A percentile compares a stretch with the other conserved stretches of the same genome.
phyloP scores from a whole-genome alignment of 2,888 invertebrate genomes.

The Eupithecia inturbata region DNA sequence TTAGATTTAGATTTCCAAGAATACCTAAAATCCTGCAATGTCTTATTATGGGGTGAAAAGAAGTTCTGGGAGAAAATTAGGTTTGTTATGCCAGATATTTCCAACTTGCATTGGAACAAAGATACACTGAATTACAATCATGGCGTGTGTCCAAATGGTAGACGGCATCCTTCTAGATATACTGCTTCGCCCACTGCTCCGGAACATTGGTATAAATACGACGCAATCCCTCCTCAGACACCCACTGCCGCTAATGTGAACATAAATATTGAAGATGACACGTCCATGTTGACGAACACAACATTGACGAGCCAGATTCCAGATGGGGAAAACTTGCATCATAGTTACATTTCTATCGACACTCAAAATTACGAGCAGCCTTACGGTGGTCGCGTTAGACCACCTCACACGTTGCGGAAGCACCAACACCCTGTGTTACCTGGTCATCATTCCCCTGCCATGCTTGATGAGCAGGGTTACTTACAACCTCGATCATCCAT shows the following conservation, averaged over 20 bases:
- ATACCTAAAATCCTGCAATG: conserved; percentile 88
- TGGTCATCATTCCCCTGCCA: conserved; percentile 73
- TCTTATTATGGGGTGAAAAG: conserved; percentile 91
- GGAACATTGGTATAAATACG: conserved; percentile 89
- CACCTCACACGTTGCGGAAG: conserved; percentile 77
- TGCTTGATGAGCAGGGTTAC: conserved; percentile 82
- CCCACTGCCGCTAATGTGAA: conserved; percentile 80
- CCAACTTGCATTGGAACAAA: conserved; percentile 86
- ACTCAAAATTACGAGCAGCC: conserved; percentile 82
- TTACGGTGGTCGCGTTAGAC: conserved; percentile 76
- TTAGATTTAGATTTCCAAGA: conserved; percentile 90
- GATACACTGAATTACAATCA: conserved; percentile 82
- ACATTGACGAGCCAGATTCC: conserved; percentile 86
- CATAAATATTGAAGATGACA: conserved; percentile 84
- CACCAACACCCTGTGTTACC: conserved; percentile 67
- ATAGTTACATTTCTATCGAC: conserved; percentile 88
- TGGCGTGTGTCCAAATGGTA: conserved; percentile 81
- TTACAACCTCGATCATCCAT: conserved; percentile 81
- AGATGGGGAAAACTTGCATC: conserved; percentile 86
- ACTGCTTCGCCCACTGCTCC: conserved; percentile 89
- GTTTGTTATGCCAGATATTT: conserved; percentile 91
- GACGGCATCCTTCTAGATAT: conserved; percentile 86
- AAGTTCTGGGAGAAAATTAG: conserved; percentile 95
- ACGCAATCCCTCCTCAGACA: conserved; percentile 84
- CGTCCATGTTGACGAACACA: conserved; percentile 85